Evolutionary conservation across 2,888 invertebrate species (phyloP).

Genomic region (Lasioglossum leucozonium): DNA sequence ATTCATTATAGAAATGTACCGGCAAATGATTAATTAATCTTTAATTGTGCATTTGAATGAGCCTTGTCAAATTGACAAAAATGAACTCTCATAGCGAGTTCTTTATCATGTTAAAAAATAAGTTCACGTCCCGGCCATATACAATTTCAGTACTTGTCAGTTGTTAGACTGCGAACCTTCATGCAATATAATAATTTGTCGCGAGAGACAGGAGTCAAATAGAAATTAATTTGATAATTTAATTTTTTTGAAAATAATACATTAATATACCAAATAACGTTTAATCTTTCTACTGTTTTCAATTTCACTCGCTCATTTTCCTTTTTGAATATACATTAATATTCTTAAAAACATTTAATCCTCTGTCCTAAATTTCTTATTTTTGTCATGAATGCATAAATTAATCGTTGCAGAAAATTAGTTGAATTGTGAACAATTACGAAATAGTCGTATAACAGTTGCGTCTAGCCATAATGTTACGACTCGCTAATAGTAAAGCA

Average conservation of each 20-base stretch:
- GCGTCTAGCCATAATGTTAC: too few species aligned
- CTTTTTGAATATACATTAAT: neutral
- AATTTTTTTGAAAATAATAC: neutral
- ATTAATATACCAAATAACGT: neutral
- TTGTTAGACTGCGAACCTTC: neutral
- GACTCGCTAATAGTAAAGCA: neutral
- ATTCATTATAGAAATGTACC: neutral
- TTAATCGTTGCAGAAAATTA: too few species aligned
- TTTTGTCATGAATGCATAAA: neutral
- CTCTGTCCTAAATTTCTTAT: neutral
- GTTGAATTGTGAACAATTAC: too few species aligned
- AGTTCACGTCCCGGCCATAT: neutral
- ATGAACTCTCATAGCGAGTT: neutral
- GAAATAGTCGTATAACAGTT: neutral
- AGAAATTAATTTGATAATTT: too few species aligned
- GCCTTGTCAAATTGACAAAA: neutral
- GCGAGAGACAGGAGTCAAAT: neutral
- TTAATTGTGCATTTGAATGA: neutral
- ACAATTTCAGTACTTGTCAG: neutral
- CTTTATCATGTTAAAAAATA: neutral
- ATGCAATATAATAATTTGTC: neutral
- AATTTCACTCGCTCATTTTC: neutral
- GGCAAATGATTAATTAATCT: neutral
- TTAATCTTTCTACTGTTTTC: neutral
- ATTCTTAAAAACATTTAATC: neutral